Evolutionary conservation across 2,113 vertebrate genomes (phyloP), one percentile per base, ranked within the genome.

Genomic region (Cryptomyrus ogoouensis): DNA sequence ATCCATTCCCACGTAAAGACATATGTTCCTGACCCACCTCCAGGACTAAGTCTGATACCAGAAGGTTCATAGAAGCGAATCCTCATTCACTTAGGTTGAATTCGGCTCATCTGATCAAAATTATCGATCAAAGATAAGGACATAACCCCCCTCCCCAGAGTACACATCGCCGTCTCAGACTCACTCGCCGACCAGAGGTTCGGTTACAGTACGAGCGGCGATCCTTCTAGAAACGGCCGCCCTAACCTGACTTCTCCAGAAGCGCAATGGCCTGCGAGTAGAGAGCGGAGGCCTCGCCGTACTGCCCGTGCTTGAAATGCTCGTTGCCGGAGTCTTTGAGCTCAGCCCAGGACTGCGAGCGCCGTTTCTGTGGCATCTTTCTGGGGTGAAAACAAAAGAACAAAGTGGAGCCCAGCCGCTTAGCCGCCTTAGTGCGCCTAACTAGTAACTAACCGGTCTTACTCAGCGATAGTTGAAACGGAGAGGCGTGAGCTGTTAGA

Each of bases 271-370:
- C 97, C 80, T 96, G 96, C 90, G 93, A 95, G 95, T 99, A 99
- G 1, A 96, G 89, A n/a, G 13, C 46, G 1, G 95, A 93, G 77
- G 98, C 97, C 74, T 98, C 96, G 42, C 96, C 95, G 47, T 98
- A 99, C 94, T 98, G 98, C 58, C 98, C 97, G 52, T 93, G 95
- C 93, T 96, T 97, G 93, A 99, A 98, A 91, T 95, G 93, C 17
- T 97, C 95, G 85, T 98, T 99, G 2, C 97, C 98, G 24, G 96
- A 93, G 88, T 96, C 94, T 87, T 97, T 97, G 91, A 98, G 92
- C 13, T 94, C 94, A 3, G 93, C 84, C 95, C 95, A 97, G 1
- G 95, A 94, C 85, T 93, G 93, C 1, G 93, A 77, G 4, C 93
- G 94, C 62, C 92, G 94, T 83, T 96, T 96, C 21, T 94, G 95